These are phyloP conservation scores for Athene noctua DNA, from an alignment of 2,113 vertebrate genomes.

Conservation along the genomic window DNA sequence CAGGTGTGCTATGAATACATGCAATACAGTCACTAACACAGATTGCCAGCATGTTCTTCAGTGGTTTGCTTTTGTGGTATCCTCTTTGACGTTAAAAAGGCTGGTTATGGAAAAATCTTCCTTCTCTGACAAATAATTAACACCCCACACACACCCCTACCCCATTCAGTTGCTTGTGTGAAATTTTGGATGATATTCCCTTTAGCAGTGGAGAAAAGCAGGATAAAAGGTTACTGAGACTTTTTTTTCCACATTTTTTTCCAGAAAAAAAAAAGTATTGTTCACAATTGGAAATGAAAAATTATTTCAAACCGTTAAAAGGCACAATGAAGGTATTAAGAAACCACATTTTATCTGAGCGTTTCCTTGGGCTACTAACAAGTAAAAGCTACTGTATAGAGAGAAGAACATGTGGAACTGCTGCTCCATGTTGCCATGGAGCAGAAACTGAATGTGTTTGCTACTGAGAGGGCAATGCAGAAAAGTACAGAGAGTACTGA, in stretches of 20 bases:
- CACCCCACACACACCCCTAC: too few relatives aligned
- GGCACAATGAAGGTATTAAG: not conserved
- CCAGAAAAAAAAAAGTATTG: not conserved
- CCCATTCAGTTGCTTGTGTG: not conserved
- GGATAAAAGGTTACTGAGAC: not conserved
- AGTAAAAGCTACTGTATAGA: not conserved
- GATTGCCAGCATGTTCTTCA: not conserved
- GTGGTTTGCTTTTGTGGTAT: not conserved
- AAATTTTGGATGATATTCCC: not conserved
- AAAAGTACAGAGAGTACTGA: not conserved
- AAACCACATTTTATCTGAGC: not conserved
- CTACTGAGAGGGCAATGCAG: not conserved
- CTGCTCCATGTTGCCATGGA: not conserved
- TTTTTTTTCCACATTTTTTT: not conserved
- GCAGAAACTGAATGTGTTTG: fast-evolving
- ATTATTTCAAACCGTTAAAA: not conserved
- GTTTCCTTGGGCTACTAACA: not conserved
- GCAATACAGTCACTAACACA: not conserved
- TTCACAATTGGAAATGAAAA: not conserved
- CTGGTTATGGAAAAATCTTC: not conserved
- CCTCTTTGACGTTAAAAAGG: not conserved
- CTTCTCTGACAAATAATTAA: not conserved
- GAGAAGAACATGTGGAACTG: not conserved
- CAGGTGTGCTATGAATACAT: not conserved
- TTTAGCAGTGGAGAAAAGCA: not conserved